Percentiles rank a stretch among this genome's conserved stretches.
Conservation (phyloP, 2,797 vertebrate species). For the Hylomyscus alleni region DNA sequence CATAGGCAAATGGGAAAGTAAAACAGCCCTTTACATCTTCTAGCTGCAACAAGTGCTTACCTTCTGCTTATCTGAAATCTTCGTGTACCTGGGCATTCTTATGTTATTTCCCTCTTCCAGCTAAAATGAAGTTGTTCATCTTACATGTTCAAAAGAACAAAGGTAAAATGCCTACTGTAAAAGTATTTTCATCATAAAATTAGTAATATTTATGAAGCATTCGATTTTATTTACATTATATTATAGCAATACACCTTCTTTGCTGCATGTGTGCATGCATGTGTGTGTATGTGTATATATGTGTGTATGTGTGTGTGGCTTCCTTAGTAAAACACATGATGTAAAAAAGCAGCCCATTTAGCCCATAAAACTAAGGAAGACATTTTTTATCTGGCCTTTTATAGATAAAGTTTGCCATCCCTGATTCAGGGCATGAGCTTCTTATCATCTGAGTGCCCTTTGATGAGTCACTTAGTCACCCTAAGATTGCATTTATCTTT, state of each 20-base stretch:
- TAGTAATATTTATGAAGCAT: conserved; percentile 8
- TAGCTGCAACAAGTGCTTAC: neutral
- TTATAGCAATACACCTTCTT: neutral
- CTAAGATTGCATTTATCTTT: conserved; percentile 44
- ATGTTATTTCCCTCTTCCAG: neutral
- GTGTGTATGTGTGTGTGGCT: neutral
- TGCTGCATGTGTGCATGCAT: neutral
- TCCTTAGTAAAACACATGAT: neutral
- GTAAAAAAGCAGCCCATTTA: neutral
- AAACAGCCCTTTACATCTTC: neutral
- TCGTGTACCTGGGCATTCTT: neutral
- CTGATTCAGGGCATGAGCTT: neutral
- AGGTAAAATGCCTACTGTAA: neutral
- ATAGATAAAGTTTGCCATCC: neutral
- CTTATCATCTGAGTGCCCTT: conserved; percentile 12
- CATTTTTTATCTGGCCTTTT: neutral
- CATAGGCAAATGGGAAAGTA: neutral
- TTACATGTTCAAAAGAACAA: conserved; percentile 5
- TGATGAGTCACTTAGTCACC: neutral
- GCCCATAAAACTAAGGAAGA: neutral
- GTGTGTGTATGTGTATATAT: neutral
- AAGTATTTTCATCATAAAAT: conserved; percentile 33
- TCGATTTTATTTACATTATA: conserved; percentile 37
- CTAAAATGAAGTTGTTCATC: conserved; percentile 27
- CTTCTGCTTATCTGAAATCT: neutral